Conservation (phyloP, 2,888 invertebrate species). For the Hedya salicella region DNA sequence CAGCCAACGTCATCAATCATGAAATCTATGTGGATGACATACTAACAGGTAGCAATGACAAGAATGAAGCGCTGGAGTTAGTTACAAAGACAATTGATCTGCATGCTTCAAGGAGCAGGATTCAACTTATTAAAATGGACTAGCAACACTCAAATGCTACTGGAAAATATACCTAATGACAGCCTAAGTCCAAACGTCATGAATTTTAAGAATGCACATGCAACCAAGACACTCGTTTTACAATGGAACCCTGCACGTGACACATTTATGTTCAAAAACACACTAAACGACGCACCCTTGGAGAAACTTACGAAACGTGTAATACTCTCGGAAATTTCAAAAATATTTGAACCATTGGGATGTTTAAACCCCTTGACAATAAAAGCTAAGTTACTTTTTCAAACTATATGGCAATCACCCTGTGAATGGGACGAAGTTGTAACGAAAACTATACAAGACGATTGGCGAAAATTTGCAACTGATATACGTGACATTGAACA, state of each 20-base stretch:
- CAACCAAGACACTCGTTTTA: constrained; percentile 2
- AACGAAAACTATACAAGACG: not conserved
- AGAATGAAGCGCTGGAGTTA: not conserved
- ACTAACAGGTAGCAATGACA: not conserved
- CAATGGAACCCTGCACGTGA: constrained; percentile 10
- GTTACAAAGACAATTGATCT: not conserved
- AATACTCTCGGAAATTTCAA: constrained; percentile 10
- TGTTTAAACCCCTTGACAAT: constrained; percentile 29
- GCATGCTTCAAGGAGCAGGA: constrained; percentile 2
- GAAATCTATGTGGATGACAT: not conserved
- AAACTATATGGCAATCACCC: constrained; percentile 24
- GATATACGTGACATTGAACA: not conserved
- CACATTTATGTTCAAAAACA: constrained; percentile 1
- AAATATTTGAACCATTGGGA: constrained; percentile 32
- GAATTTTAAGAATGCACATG: constrained; percentile 34
- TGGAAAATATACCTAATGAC: not conserved
- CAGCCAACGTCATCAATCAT: not conserved
- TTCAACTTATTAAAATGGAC: constrained; percentile 18
- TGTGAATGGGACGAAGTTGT: constrained; percentile 11
- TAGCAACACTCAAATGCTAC: not conserved
- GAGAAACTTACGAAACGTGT: constrained; percentile 1
- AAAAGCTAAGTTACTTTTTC: constrained; percentile 36
- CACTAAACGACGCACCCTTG: not conserved
- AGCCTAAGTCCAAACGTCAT: constrained; percentile 15
- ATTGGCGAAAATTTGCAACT: not conserved